A percentile compares a stretch with the other conserved stretches of the same genome.
These are phyloP conservation scores for Cataglyphis cursor DNA, from an alignment of 2,888 invertebrate species.

Conservation along the genomic window DNA sequence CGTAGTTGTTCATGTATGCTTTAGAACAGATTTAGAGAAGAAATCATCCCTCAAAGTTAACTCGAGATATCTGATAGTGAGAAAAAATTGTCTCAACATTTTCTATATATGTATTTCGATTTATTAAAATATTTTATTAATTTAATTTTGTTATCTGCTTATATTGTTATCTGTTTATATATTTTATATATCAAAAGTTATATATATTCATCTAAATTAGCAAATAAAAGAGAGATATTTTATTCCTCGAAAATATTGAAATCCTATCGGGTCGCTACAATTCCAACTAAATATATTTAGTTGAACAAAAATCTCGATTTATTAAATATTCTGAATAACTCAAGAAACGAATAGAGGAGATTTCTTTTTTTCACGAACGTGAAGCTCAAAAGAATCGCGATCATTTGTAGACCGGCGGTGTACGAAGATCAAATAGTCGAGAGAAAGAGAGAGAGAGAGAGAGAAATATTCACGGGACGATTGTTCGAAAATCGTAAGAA, in stretches of 20 bases:
- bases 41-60: not conserved
- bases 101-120: not conserved
- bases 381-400: not conserved
- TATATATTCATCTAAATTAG: not conserved
- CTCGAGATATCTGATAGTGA: not conserved
- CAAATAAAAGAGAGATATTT: not conserved
- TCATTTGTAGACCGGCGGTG: not conserved
- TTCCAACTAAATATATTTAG: not conserved
- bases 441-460: not conserved
- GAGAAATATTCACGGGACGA: not conserved
- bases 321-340: not conserved
- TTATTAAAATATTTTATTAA: not conserved
- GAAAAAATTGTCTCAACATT: not conserved
- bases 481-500: slow-evolving; percentile 20
- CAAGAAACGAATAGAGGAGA: not conserved
- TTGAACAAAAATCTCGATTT: not conserved
- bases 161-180: not conserved
- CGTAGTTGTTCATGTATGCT: not conserved
- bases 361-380: not conserved
- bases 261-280: not conserved
- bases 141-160: not conserved
- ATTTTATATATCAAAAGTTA: not conserved
- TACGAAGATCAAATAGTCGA: slow-evolving; percentile 1
- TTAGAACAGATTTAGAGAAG: not conserved
- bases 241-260: not conserved